Conservation (phyloP, 2,797 vertebrate genomes). For the Scarus forsteni region DNA sequence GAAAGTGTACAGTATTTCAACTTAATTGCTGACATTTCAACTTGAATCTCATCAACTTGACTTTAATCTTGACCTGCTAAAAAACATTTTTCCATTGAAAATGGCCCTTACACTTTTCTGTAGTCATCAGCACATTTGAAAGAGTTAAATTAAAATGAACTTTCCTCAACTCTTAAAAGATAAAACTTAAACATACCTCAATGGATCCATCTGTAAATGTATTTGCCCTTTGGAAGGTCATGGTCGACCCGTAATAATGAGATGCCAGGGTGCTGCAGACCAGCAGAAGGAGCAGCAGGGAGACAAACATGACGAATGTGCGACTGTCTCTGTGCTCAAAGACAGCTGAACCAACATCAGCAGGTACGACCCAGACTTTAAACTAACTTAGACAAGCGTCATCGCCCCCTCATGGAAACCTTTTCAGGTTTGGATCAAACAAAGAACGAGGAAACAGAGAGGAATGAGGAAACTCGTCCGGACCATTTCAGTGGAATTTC, state of each 20-base stretch:
- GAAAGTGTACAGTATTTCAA: too few relatives aligned
- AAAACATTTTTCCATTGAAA: too few relatives aligned
- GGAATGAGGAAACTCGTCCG: conserved; percentile 1
- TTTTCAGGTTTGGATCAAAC: neutral
- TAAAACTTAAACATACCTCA: conserved; percentile 18
- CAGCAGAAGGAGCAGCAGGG: conserved; percentile 37
- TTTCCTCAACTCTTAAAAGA: neutral
- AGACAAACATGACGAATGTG: conserved; percentile 21
- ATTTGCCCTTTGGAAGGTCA: conserved; percentile 41
- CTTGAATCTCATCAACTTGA: too few relatives aligned
- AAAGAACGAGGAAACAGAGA: neutral
- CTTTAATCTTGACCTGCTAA: too few relatives aligned
- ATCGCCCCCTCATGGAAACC: too few relatives aligned
- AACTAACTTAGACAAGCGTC: neutral
- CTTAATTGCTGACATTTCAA: too few relatives aligned
- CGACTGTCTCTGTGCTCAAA: neutral
- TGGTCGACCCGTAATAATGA: conserved; percentile 53
- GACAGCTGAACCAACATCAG: too few relatives aligned
- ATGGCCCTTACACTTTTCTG: too few relatives aligned
- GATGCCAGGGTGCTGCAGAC: neutral
- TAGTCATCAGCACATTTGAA: too few relatives aligned
- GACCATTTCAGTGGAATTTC: too few relatives aligned
- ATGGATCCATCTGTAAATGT: conserved; percentile 15
- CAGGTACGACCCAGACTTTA: too few relatives aligned
- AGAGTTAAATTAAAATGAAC: too few relatives aligned